Evolutionary conservation across 1,140 invertebrate genomes (phyloP).

Genomic region (Brachionus plicatilis): DNA sequence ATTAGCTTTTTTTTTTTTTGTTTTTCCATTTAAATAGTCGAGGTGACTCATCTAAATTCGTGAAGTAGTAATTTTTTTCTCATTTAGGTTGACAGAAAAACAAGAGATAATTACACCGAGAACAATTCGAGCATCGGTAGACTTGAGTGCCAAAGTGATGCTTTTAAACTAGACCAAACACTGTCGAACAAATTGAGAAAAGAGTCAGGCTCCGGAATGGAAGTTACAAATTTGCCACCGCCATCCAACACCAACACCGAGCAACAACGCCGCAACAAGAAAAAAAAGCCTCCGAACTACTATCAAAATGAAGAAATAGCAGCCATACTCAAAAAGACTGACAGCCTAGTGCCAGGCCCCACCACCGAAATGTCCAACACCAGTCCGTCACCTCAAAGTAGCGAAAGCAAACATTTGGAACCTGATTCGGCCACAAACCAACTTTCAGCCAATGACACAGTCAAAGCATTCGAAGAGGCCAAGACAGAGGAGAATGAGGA

Average conservation of each 20-base stretch:
- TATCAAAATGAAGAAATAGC: slow-evolving; percentile 38
- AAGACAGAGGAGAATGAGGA: neutral
- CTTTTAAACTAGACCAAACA: neutral
- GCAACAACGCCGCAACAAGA: slow-evolving; percentile 29
- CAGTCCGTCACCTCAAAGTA: neutral
- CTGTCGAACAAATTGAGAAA: neutral
- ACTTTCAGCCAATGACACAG: too few species aligned
- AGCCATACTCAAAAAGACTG: slow-evolving; percentile 12
- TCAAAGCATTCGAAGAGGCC: neutral
- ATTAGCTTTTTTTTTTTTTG: neutral
- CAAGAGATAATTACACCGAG: neutral
- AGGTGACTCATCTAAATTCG: neutral
- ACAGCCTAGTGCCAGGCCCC: neutral
- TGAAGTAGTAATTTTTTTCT: neutral
- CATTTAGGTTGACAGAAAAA: neutral
- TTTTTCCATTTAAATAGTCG: neutral
- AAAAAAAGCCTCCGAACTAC: slow-evolving; percentile 35
- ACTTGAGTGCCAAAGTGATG: neutral
- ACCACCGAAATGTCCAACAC: neutral
- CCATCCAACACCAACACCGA: neutral
- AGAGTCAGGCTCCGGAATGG: neutral
- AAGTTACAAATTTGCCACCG: neutral
- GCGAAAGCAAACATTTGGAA: neutral
- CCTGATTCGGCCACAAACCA: neutral
- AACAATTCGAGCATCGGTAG: neutral